A percentile compares a stretch with the other conserved stretches of the same genome.
Conservation (phyloP, 2,888 invertebrate genomes). For the Sinotaia quadrata region DNA sequence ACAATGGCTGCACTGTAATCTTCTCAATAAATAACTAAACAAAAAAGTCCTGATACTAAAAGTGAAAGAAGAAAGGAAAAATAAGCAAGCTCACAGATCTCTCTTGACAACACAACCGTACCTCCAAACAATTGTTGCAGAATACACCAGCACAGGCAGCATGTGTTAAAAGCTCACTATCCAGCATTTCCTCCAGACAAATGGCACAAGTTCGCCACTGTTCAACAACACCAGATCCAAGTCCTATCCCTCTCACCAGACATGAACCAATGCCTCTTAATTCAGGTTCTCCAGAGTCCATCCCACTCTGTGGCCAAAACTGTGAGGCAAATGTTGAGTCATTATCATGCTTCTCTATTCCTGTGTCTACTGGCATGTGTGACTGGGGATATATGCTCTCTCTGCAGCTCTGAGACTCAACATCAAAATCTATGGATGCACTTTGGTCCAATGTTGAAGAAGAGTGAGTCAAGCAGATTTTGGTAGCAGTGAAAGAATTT, state of each 20-base stretch:
- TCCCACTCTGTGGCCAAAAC: not conserved
- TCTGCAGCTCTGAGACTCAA: not conserved
- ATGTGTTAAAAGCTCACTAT: conserved; percentile 76
- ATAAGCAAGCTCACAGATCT: no score
- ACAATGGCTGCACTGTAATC: no score
- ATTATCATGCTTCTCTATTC: conserved; percentile 7
- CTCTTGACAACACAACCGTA: no score
- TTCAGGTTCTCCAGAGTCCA: not conserved
- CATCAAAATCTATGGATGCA: no score
- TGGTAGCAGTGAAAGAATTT: not conserved
- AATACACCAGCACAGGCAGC: conserved; percentile 76
- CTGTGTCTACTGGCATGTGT: conserved; percentile 1
- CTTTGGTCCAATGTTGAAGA: conserved; percentile 2
- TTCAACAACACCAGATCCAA: conserved; percentile 29
- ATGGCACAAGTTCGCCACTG: conserved; percentile 75
- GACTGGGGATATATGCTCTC: conserved; percentile 10
- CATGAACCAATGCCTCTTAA: not conserved
- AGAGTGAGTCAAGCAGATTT: not conserved
- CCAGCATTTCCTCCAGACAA: conserved; percentile 77
- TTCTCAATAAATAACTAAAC: no score
- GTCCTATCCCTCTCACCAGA: not conserved
- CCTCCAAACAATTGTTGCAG: conserved; percentile 77
- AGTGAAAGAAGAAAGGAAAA: no score
- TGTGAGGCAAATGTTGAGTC: conserved; percentile 1
- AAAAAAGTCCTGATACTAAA: no score